phyloP scores from a whole-genome alignment of 2,113 vertebrate genomes.

The Eretmochelys imbricata region DNA sequence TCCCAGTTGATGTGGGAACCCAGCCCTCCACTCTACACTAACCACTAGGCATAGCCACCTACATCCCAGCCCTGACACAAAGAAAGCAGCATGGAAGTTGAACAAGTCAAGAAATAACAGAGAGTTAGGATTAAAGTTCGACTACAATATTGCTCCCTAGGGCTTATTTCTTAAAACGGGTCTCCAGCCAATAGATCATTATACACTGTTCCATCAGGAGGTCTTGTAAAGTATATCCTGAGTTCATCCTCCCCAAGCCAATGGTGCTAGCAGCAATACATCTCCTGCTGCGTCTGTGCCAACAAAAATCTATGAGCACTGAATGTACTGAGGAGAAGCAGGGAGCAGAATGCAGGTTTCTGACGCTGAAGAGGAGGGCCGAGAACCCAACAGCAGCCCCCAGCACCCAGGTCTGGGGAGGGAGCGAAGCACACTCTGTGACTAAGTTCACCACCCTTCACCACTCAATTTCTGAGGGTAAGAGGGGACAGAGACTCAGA shows the following conservation, averaged over 20 bases:
- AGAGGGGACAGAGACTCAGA: too few species aligned
- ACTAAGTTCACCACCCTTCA: not conserved
- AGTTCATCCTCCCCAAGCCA: not conserved
- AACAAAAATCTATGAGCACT: not conserved
- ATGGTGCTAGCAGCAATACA: not conserved
- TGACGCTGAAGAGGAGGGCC: not conserved
- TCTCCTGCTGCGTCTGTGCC: not conserved
- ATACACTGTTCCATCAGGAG: not conserved
- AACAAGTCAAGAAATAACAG: not conserved
- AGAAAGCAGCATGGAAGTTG: not conserved
- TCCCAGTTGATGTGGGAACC: not conserved
- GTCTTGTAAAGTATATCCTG: not conserved
- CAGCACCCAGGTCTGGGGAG: not conserved
- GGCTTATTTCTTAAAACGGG: not conserved
- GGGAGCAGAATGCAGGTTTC: not conserved
- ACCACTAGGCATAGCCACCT: not conserved
- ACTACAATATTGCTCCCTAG: rapidly evolving
- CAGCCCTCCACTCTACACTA: not conserved
- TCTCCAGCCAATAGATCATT: not conserved
- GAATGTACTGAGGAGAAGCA: not conserved
- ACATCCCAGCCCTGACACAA: not conserved
- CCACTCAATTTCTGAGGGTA: not conserved
- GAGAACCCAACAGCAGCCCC: not conserved
- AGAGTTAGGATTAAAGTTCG: not conserved
- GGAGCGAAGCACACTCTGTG: not conserved